These are phyloP conservation scores for Lampris megalopsis DNA, from an alignment of 2,113 vertebrate genomes.

Conservation along the genomic window DNA sequence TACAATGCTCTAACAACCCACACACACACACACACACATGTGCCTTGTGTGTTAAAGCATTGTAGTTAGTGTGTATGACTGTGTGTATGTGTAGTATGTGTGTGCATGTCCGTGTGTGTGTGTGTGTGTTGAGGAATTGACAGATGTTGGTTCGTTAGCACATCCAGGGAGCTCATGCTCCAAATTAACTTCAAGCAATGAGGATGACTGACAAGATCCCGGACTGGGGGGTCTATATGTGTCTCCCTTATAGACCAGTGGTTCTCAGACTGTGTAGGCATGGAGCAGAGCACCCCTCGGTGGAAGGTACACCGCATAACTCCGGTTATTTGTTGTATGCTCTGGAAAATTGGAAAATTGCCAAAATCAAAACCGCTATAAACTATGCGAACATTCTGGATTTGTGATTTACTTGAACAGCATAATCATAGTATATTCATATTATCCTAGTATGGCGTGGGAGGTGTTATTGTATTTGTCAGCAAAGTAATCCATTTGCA, in stretches of 20 bases:
- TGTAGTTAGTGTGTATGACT: constrained; percentile 28
- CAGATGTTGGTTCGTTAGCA: constrained; percentile 53
- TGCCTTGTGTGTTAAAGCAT: constrained; percentile 17
- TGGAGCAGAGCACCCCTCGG: too few species aligned
- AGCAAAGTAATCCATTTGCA: too few species aligned
- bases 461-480: too few species aligned
- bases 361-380: too few species aligned
- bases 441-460: too few species aligned
- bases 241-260: too few species aligned
- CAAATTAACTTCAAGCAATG: neutral
- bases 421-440: too few species aligned
- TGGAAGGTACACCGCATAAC: too few species aligned
- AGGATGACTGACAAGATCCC: constrained; percentile 2
- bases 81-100: constrained; percentile 32
- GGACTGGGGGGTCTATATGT: constrained; percentile 6
- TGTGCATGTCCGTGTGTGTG: constrained; percentile 27
- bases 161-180: neutral
- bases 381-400: too few species aligned
- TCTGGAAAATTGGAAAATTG: too few species aligned
- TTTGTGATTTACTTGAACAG: too few species aligned
- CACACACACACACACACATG: constrained; percentile 5
- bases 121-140: constrained; percentile 25
- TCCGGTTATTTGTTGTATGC: too few species aligned
- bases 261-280: neutral
- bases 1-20: constrained; percentile 44